Percentiles rank a stretch among this genome's conserved stretches.
Conservation (phyloP, 2,797 vertebrate genomes). For the Anguilla anguilla region DNA sequence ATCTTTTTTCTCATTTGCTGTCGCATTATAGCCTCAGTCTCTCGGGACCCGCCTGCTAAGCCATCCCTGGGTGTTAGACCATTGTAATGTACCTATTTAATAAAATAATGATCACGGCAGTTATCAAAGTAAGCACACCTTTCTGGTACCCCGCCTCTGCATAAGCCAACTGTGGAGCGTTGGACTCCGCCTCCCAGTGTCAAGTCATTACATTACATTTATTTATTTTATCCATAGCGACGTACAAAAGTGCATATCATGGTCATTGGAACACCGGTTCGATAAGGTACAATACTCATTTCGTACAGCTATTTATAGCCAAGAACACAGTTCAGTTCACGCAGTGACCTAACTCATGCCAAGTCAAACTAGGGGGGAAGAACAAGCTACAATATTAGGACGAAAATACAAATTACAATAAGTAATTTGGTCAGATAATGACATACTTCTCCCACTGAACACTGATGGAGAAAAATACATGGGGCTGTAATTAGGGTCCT, state of each 20-base stretch:
- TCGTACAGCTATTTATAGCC: too few species aligned
- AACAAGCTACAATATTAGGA: too few species aligned
- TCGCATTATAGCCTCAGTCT: slow-evolving; percentile 58
- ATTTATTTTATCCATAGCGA: too few species aligned
- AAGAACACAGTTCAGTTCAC: too few species aligned
- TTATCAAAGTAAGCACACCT: not conserved
- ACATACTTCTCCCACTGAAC: not conserved
- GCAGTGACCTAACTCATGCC: too few species aligned
- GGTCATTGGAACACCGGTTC: too few species aligned
- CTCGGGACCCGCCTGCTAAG: slow-evolving; percentile 65
- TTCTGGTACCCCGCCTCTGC: not conserved
- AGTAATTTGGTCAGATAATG: too few species aligned
- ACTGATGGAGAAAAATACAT: not conserved
- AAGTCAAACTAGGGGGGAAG: too few species aligned
- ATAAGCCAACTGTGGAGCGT: not conserved
- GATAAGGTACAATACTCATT: too few species aligned
- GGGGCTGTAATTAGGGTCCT: not conserved
- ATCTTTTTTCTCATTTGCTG: slow-evolving; percentile 62
- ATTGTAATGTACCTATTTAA: slow-evolving; percentile 64
- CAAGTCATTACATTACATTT: not conserved
- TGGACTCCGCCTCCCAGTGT: not conserved
- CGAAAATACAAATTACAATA: too few species aligned
- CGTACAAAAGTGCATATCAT: too few species aligned
- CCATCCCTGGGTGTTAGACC: slow-evolving; percentile 68
- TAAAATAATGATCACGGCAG: slow-evolving; percentile 67